Conservation (phyloP, 2,113 vertebrate species). For the Burhinus oedicnemus region DNA sequence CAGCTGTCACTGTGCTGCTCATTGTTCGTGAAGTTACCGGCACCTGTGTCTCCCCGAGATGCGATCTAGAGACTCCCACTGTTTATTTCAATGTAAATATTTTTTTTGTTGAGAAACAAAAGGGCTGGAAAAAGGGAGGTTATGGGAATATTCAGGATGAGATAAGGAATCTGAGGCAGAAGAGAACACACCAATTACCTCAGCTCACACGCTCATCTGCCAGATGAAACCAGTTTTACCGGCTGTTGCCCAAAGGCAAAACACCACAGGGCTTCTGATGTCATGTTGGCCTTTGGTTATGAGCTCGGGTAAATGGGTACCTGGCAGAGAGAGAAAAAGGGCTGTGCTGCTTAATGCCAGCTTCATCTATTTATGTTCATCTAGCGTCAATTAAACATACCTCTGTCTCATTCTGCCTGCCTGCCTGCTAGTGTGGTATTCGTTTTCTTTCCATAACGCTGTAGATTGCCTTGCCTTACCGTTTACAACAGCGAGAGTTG, state of each 20-base stretch:
- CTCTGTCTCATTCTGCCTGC: constrained; percentile 68
- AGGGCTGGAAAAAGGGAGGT: constrained; percentile 19
- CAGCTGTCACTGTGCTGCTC: not conserved
- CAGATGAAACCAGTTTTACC: constrained; percentile 73
- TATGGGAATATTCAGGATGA: constrained; percentile 44
- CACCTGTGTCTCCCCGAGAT: not conserved
- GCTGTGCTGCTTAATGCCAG: constrained; percentile 49
- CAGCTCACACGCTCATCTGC: constrained; percentile 53
- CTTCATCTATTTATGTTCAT: constrained; percentile 52
- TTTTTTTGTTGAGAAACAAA: constrained; percentile 62
- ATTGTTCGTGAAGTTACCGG: not conserved
- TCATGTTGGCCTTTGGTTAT: constrained; percentile 68
- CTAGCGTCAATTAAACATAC: constrained; percentile 71
- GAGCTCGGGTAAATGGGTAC: constrained; percentile 51
- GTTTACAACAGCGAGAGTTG: constrained; percentile 57
- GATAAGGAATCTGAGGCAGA: constrained; percentile 63
- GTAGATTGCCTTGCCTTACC: constrained; percentile 22
- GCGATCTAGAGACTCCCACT: not conserved
- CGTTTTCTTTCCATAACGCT: constrained; percentile 42
- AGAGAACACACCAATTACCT: constrained; percentile 51
- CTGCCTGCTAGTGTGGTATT: constrained; percentile 50
- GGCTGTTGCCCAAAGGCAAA: constrained; percentile 69
- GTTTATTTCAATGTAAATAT: constrained; percentile 60
- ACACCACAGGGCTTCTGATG: constrained; percentile 68
- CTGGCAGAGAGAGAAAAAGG: constrained; percentile 52